Evolutionary conservation across 2,888 invertebrate species (phyloP).

Genomic region (Drosophila birchii): DNA sequence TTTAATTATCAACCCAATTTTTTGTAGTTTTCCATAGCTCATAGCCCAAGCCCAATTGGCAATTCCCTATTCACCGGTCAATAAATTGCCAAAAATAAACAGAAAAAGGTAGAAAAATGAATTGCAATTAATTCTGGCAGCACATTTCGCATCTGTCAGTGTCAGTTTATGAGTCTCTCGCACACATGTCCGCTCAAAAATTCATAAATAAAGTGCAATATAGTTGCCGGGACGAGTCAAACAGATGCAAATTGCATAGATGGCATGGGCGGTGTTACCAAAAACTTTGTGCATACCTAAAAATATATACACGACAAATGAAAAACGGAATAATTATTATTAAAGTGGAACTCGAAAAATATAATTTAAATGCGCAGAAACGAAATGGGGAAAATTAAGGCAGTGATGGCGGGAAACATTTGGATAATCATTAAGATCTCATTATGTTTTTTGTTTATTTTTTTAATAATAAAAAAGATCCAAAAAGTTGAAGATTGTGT

Average conservation of each 20-base stretch:
- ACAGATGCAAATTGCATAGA: conserved; percentile 33
- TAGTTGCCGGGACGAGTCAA: conserved; percentile 21
- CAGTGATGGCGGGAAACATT: neutral
- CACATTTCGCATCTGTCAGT: conserved; percentile 28
- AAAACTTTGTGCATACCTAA: conserved; percentile 47
- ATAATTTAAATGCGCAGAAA: conserved; percentile 21
- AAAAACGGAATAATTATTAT: conserved; percentile 46
- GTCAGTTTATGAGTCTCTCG: conserved; percentile 18
- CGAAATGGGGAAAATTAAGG: neutral
- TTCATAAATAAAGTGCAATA: conserved; percentile 48
- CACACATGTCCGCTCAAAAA: conserved; percentile 29
- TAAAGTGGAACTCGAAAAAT: conserved; percentile 21
- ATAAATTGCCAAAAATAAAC: conserved; percentile 11
- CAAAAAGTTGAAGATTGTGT: neutral
- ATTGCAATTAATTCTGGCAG: conserved; percentile 40
- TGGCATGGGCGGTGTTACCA: conserved; percentile 9
- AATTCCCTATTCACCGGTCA: conserved; percentile 11
- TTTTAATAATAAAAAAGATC: neutral
- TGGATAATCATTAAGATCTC: neutral
- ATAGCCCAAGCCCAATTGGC: neutral
- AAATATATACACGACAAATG: conserved; percentile 32
- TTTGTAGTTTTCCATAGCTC: too few relatives aligned
- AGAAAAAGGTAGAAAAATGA: conserved; percentile 7
- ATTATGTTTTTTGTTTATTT: too few relatives aligned
- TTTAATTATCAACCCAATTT: neutral